Base-by-base conservation (phyloP, 2,113 vertebrate species). In the Calyptommatus sinebrachiatus region DNA sequence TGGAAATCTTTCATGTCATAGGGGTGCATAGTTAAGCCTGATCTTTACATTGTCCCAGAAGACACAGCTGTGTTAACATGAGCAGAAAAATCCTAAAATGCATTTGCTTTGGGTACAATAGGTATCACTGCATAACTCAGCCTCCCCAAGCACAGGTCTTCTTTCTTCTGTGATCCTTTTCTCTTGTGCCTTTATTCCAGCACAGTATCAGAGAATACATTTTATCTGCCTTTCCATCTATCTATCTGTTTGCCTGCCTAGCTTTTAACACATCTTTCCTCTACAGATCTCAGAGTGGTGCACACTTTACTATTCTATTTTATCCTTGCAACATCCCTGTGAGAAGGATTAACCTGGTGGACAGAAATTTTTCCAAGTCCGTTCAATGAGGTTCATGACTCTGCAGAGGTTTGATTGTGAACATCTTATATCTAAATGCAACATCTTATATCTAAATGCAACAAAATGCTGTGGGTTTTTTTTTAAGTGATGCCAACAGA, bases 41-140 rank as follows among this genome's bases (percentile, higher is more conserved):
- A 80, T 31, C 70, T 73, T 65, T 48, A 12, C 28, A 41, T 60
- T 82, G 8, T 82, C 82, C 63, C 72, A 85, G 6, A 73, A 87
- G 68, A 35, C 1, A 2, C n/a, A 24, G 6, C 3, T 71, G 2
- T 73, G 48, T 85, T 82, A 63, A 75, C 70, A 77, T 31, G 74
- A 76, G 62, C 2, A 79, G 61, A 1, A 65, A 41, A 83, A 65
- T 12, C 29, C 48, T 76, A 62, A 73, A 63, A 82, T 71, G 3
- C 4, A 72, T 46, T 21, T 57, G 67, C 50, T 80, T 85, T 67
- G 71, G 67, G 16, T n/a, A 57, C 35, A 66, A 2, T 69, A 62
- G 7, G 6, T 29, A 41, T 66, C 76, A 77, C 28, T 71, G 63
- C 45, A 28, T 81, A 85, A 60, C 8, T 77, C 31, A 62, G 18